phyloP scores from a whole-genome alignment of 2,888 invertebrate genomes.

The Hedya salicella region DNA sequence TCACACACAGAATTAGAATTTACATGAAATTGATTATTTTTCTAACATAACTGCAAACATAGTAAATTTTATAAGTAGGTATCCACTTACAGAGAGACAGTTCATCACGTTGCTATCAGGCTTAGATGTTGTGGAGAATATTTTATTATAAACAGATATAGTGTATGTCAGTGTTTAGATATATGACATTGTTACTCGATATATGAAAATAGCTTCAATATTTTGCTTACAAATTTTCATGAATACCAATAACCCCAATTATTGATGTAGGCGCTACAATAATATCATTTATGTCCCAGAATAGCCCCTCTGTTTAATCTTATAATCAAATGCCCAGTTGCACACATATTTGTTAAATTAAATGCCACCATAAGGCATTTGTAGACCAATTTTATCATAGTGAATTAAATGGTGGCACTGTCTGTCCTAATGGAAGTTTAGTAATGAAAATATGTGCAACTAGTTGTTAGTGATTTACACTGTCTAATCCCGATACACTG shows the following conservation, averaged over 20 bases:
- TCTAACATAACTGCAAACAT: too few species aligned
- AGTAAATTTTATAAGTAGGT: neutral
- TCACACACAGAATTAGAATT: too few species aligned
- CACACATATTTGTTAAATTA: neutral
- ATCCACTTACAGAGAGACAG: neutral
- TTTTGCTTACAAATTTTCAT: neutral
- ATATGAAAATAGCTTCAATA: slow-evolving; percentile 4
- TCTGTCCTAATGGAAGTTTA: neutral
- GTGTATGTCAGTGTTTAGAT: neutral
- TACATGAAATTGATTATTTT: too few species aligned
- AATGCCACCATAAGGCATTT: neutral
- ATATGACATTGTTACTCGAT: slow-evolving; percentile 2
- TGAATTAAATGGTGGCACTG: too few species aligned
- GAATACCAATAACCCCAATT: slow-evolving; percentile 4
- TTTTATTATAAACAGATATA: neutral
- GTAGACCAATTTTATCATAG: too few species aligned
- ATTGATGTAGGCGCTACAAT: neutral
- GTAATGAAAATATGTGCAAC: neutral
- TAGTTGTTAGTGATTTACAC: neutral
- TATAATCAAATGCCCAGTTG: neutral
- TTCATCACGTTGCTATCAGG: neutral
- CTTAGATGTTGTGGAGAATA: neutral
- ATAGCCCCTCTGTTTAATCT: neutral
- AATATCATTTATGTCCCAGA: neutral
- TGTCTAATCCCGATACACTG: neutral